Conservation (phyloP, 2,888 invertebrate species). For the Xanthorhoe spadicearia region DNA sequence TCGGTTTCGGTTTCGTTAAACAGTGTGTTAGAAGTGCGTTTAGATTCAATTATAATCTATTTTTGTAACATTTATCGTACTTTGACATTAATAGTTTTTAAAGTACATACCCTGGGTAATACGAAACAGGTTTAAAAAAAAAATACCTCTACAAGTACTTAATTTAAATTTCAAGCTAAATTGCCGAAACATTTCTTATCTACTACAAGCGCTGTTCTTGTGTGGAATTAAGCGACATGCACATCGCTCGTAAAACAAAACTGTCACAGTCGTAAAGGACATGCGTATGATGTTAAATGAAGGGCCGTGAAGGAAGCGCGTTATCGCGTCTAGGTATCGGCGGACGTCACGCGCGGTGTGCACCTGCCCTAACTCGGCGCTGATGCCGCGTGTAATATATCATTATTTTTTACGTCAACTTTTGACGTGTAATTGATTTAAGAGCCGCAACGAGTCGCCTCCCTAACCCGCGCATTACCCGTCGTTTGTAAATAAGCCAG, state of each 20-base stretch:
- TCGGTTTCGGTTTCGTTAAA: not conserved
- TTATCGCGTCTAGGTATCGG: slow-evolving; percentile 41
- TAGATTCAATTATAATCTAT: not conserved
- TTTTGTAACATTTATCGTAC: not conserved
- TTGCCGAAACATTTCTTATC: slow-evolving; percentile 30
- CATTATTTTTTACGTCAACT: slow-evolving; percentile 43
- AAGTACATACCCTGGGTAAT: not conserved
- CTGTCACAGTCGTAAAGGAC: slow-evolving; percentile 62
- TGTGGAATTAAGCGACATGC: slow-evolving; percentile 45
- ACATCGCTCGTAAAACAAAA: slow-evolving; percentile 56
- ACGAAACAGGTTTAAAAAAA: slow-evolving; percentile 9
- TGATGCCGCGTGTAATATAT: slow-evolving; percentile 39
- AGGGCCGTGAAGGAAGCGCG: slow-evolving; percentile 56
- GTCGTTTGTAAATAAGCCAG: slow-evolving; percentile 25
- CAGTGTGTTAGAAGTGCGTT: not conserved
- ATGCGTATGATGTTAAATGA: slow-evolving; percentile 53
- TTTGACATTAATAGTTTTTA: not conserved
- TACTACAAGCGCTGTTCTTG: slow-evolving; percentile 14
- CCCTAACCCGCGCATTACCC: slow-evolving; percentile 24
- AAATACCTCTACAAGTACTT: not conserved
- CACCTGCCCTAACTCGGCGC: slow-evolving; percentile 63
- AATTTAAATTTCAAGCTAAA: slow-evolving; percentile 17
- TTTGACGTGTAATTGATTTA: slow-evolving; percentile 48
- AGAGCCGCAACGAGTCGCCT: slow-evolving; percentile 41
- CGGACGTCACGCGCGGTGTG: slow-evolving; percentile 50